phyloP scores from a whole-genome alignment of 1,140 invertebrate species.

The Diorhabda carinulata region DNA sequence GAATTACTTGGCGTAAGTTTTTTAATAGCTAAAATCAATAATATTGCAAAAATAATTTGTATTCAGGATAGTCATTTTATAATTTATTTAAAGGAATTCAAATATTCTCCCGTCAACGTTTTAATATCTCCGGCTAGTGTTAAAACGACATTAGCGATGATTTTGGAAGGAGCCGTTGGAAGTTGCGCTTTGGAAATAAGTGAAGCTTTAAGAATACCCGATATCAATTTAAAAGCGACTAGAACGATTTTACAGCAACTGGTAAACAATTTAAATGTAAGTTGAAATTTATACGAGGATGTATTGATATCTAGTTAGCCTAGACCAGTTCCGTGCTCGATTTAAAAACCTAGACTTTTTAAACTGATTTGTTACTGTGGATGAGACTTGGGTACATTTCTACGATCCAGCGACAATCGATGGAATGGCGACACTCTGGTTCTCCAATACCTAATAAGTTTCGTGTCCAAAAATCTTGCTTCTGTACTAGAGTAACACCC shows the following conservation, averaged over 20 bases:
- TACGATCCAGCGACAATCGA: too few species aligned
- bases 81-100: too few species aligned
- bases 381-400: too few species aligned
- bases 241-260: conserved; percentile 48
- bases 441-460: too few species aligned
- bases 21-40: too few species aligned
- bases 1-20: conserved; percentile 37
- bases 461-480: too few species aligned
- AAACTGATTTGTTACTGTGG: background rate
- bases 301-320: too few species aligned
- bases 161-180: conserved; percentile 59
- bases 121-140: conserved; percentile 67
- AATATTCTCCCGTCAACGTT: conserved; percentile 53
- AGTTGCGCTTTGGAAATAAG: conserved; percentile 57
- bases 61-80: too few species aligned
- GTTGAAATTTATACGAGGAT: background rate
- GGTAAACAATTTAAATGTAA: conserved; percentile 54
- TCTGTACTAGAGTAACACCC: too few species aligned
- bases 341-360: conserved; percentile 31
- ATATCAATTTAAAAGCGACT: conserved; percentile 48
- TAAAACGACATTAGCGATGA: conserved; percentile 59
- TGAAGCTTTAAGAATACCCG: conserved; percentile 54
- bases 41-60: too few species aligned
- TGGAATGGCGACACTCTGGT: too few species aligned
- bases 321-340: background rate